Evolutionary conservation across 2,888 invertebrate species (phyloP).

Genomic region (Cosmorhoe ocellata): DNA sequence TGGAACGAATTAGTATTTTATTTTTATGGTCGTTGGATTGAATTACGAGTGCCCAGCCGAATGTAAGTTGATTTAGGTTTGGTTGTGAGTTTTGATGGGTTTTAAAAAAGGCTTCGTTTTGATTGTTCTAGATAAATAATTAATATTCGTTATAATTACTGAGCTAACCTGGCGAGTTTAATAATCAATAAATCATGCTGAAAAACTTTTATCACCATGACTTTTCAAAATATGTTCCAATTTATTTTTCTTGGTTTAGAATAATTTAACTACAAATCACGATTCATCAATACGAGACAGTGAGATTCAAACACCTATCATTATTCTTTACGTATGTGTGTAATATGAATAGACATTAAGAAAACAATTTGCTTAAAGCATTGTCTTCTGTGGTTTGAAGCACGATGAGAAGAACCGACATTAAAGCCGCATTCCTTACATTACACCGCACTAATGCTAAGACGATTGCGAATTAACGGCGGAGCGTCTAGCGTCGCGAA

Average conservation of each 20-base stretch:
- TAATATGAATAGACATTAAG: neutral
- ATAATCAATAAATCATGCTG: no score
- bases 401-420: constrained; percentile 15
- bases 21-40: constrained; percentile 24
- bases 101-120: no score
- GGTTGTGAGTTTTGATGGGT: constrained; percentile 1
- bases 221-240: no score
- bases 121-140: no score
- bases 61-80: constrained; percentile 3
- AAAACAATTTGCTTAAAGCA: constrained; percentile 22
- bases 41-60: constrained; percentile 14
- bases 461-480: neutral
- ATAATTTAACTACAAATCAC: no score
- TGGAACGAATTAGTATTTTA: constrained; percentile 30
- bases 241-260: no score
- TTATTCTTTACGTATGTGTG: no score
- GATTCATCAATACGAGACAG: no score
- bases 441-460: constrained; percentile 16
- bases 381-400: constrained; percentile 13
- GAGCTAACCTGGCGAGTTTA: no score
- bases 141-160: no score
- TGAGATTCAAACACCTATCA: no score
- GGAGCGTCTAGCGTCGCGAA: constrained; percentile 4
- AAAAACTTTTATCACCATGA: no score
- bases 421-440: constrained; percentile 19